Evolutionary conservation across 2,888 invertebrate genomes (phyloP).

Genomic region (Calliphora vomitoria): DNA sequence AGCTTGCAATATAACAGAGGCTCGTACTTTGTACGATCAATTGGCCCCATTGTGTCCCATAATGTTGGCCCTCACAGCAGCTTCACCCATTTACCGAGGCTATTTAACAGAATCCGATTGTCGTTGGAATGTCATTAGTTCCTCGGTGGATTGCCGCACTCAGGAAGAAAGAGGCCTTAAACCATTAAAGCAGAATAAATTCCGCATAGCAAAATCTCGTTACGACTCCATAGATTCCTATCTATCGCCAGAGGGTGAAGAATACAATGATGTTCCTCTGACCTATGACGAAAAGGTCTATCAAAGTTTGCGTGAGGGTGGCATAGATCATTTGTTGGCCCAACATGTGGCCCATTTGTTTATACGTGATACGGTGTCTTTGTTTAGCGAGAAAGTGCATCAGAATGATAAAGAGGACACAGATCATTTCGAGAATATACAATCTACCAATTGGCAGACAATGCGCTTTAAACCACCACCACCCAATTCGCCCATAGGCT

Average conservation of each 20-base stretch:
- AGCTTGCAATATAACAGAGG: slow-evolving; percentile 98
- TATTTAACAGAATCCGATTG: slow-evolving; percentile 98
- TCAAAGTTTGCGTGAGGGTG: slow-evolving; percentile 92
- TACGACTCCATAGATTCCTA: slow-evolving; percentile 99
- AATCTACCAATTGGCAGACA: slow-evolving; percentile 99
- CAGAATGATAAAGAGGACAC: slow-evolving; percentile 97
- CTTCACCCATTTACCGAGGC: slow-evolving; percentile 97
- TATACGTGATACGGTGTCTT: slow-evolving; percentile 97
- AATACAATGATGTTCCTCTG: slow-evolving; percentile 97
- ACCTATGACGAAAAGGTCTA: slow-evolving; percentile 94
- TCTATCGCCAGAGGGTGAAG: slow-evolving; percentile 93
- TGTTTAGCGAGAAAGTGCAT: slow-evolving; percentile 97
- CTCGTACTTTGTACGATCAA: slow-evolving; percentile 97
- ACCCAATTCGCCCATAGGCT: slow-evolving; percentile 97
- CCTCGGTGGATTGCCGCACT: slow-evolving; percentile 97
- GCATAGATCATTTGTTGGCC: slow-evolving; percentile 96
- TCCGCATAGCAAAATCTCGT: slow-evolving; percentile 95
- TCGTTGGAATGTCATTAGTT: slow-evolving; percentile 98
- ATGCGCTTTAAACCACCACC: slow-evolving; percentile 99
- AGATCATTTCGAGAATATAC: slow-evolving; percentile 99
- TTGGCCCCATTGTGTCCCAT: slow-evolving; percentile 98
- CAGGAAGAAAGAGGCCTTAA: slow-evolving; percentile 94
- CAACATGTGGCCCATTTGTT: slow-evolving; percentile 99
- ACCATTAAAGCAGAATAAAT: slow-evolving; percentile 90
- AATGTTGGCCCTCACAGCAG: slow-evolving; percentile 98